A percentile compares a stretch with the other conserved stretches of the same genome.
phyloP scores from a whole-genome alignment of 2,113 vertebrate species.

The Podilymbus podiceps region DNA sequence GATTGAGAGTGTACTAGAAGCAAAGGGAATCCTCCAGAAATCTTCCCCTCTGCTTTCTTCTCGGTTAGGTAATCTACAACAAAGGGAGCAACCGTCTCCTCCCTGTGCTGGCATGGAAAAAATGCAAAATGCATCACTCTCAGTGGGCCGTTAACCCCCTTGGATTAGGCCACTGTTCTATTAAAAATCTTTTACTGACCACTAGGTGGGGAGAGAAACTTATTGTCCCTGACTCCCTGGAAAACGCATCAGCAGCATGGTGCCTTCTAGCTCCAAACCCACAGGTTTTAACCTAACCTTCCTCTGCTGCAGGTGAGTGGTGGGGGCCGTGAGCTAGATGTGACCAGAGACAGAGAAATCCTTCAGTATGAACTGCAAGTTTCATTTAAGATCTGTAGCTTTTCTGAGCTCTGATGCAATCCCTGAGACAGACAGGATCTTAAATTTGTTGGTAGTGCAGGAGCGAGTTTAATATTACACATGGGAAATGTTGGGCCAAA shows the following conservation, averaged over 20 bases:
- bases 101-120: not conserved
- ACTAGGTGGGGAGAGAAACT: slow-evolving; percentile 75
- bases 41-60: not conserved
- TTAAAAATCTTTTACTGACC: slow-evolving; percentile 26
- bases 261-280: fast-evolving
- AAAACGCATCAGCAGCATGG: fast-evolving
- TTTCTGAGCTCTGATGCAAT: not conserved
- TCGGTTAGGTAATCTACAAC: not conserved
- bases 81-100: not conserved
- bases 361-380: not conserved
- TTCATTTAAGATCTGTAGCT: not conserved
- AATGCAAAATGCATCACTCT: not conserved
- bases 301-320: not conserved
- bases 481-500: not conserved
- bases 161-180: not conserved
- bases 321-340: not conserved
- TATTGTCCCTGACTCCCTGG: not conserved
- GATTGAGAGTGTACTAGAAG: not conserved
- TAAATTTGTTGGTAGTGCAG: not conserved
- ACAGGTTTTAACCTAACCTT: not conserved
- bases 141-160: not conserved
- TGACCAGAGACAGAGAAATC: not conserved
- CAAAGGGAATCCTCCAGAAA: not conserved
- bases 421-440: not conserved
- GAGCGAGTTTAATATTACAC: not conserved